Evolutionary conservation across 2,113 vertebrate species (phyloP), one percentile per base, ranked within the genome.

Genomic region (Zosterops borbonicus): DNA sequence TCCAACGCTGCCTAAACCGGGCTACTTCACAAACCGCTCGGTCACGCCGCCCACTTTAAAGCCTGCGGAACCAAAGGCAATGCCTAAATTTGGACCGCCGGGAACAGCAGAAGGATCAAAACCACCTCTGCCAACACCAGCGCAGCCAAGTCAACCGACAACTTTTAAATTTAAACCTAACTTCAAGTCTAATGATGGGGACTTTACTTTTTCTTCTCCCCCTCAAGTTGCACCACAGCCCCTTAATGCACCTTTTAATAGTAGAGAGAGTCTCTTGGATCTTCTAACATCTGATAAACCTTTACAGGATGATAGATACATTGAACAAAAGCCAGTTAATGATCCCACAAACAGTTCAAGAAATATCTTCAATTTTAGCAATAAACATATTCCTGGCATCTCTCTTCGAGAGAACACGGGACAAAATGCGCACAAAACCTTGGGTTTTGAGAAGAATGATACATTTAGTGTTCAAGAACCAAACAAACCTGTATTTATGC

Each of bases 121-220:
- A 90, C 37, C 98, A 24, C 95, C 98, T 73, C 87, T 98, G 86
- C 95, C 97, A 50, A 59, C 96, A 83, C 86, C 97, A 74, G 77
- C 96, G 31, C 99, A 98, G n/a, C 95, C 98, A 35, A 97, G 98
- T 46, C 98, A 99, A 68, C 91, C 98, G 11, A 69, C 98, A 92
- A 97, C 98, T 69, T 99, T 99, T 96, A 99, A 99, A 95, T 99
- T 99, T 97, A 99, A 99, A 93, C 99, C 99, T 29, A 99, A 99
- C 95, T 99, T 99, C 95, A 99, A 99, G 95, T 99, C 99, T 41
- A 99, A 99, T 56, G 99, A 99, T 95, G 99, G 99, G 22, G 99
- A 99, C 94, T 99, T 99, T 31, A 99, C 98, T 22, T 99, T 99
- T 97, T 98, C 99, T 53, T 97, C 98, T 46, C 97, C 98, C 28